A percentile compares a stretch with the other conserved stretches of the same genome.
Evolutionary conservation across 2,888 invertebrate genomes (phyloP).

Genomic region (Erynnis tages): DNA sequence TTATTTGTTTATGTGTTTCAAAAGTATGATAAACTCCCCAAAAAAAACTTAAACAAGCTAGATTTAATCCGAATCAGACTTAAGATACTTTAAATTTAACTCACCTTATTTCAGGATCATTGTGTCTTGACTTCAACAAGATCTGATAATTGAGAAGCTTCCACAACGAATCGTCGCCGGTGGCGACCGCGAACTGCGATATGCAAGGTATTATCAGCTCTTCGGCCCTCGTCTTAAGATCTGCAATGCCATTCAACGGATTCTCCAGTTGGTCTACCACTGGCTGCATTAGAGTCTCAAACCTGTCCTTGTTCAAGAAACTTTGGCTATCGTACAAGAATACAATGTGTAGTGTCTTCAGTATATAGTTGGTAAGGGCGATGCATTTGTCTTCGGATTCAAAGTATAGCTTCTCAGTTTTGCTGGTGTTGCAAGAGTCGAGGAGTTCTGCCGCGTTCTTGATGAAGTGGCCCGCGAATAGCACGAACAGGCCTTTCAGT

Average conservation of each 20-base stretch:
- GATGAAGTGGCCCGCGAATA: constrained; percentile 94
- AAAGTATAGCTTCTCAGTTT: constrained; percentile 77
- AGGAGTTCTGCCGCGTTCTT: constrained; percentile 90
- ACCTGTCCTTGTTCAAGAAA: constrained; percentile 92
- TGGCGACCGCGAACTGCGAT: constrained; percentile 90
- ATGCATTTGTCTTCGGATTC: constrained; percentile 80
- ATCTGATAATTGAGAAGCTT: constrained; percentile 95
- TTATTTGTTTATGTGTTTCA: too few species aligned
- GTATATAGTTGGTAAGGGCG: constrained; percentile 85
- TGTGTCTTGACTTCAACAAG: constrained; percentile 91
- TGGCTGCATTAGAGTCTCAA: constrained; percentile 91
- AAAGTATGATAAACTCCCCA: too few species aligned
- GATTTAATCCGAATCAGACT: too few species aligned
- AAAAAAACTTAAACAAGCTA: too few species aligned
- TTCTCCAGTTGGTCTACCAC: constrained; percentile 95
- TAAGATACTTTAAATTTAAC: too few species aligned
- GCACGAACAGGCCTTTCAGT: constrained; percentile 92
- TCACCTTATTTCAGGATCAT: constrained; percentile 85
- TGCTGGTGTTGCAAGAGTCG: constrained; percentile 84
- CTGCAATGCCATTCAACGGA: constrained; percentile 82
- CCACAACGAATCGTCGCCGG: constrained; percentile 93
- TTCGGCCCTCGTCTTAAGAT: constrained; percentile 81
- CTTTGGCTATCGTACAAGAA: constrained; percentile 92
- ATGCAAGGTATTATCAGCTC: constrained; percentile 88
- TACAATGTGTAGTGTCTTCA: constrained; percentile 88